Percentiles rank a stretch among this genome's conserved stretches.
Conservation (phyloP, 37 sponge, comb jelly and placozoan species). For the Hormiphora californensis region DNA sequence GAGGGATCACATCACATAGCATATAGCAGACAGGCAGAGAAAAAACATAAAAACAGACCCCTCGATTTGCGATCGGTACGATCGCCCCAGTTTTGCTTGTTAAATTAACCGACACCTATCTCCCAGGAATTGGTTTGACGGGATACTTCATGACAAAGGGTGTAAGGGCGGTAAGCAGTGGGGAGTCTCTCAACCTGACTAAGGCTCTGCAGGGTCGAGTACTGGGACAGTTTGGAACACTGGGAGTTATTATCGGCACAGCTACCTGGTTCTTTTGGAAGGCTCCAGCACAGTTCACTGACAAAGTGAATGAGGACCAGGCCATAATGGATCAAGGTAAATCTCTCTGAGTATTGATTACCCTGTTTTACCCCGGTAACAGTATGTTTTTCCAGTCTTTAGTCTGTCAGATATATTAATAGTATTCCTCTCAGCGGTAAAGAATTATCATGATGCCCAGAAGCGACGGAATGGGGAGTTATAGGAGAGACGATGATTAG, state of each 20-base stretch:
- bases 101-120: no score
- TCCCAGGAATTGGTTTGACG: slow-evolving; percentile 21
- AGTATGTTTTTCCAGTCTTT: no score
- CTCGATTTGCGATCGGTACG: no score
- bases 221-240: slow-evolving; percentile 47
- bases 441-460: background rate
- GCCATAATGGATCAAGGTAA: background rate
- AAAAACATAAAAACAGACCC: no score
- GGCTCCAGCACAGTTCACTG: background rate
- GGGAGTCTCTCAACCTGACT: slow-evolving; percentile 25
- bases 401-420: background rate
- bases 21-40: no score
- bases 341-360: no score
- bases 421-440: background rate
- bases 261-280: background rate
- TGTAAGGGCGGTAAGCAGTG: slow-evolving; percentile 6
- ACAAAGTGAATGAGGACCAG: background rate
- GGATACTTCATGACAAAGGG: background rate
- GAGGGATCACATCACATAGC: no score
- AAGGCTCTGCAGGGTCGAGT: slow-evolving; percentile 4
- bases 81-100: no score
- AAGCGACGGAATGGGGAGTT: no score
- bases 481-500: no score
- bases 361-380: no score
- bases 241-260: background rate